These are phyloP conservation scores for Otolemur garnettii DNA, from an alignment of 2,113 vertebrate species.

Conservation along the genomic window DNA sequence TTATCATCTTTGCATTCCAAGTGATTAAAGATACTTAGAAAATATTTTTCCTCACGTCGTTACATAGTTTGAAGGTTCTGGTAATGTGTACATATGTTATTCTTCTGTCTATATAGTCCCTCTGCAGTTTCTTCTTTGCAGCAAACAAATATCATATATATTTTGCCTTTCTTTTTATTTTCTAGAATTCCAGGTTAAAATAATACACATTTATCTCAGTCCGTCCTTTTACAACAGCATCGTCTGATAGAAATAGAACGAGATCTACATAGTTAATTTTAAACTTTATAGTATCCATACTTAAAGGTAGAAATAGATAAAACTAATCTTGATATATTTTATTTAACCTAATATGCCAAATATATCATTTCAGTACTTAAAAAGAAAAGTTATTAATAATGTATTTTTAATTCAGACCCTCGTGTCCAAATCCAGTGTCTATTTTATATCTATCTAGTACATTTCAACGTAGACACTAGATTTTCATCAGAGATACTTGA, in stretches of 20 bases:
- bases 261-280: background rate
- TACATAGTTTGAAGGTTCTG: conserved; percentile 32
- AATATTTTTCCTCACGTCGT: conserved; percentile 17
- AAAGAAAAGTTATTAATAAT: background rate
- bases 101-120: background rate
- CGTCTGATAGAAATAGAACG: background rate
- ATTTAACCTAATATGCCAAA: conserved; percentile 12
- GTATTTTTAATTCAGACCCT: background rate
- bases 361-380: background rate
- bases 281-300: background rate
- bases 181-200: conserved; percentile 47
- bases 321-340: background rate
- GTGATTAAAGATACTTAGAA: conserved; percentile 13
- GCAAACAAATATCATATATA: background rate
- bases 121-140: background rate
- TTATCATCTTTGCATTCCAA: background rate
- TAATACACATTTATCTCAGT: background rate
- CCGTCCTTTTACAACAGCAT: background rate
- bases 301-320: background rate
- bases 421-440: background rate
- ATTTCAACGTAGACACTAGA: background rate
- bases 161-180: background rate
- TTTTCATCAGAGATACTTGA: conserved; percentile 59
- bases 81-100: background rate
- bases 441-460: background rate